Percentiles rank a stretch among this genome's conserved stretches.
phyloP scores from a whole-genome alignment of 2,113 vertebrate genomes.

The Mystacornis crossleyi region DNA sequence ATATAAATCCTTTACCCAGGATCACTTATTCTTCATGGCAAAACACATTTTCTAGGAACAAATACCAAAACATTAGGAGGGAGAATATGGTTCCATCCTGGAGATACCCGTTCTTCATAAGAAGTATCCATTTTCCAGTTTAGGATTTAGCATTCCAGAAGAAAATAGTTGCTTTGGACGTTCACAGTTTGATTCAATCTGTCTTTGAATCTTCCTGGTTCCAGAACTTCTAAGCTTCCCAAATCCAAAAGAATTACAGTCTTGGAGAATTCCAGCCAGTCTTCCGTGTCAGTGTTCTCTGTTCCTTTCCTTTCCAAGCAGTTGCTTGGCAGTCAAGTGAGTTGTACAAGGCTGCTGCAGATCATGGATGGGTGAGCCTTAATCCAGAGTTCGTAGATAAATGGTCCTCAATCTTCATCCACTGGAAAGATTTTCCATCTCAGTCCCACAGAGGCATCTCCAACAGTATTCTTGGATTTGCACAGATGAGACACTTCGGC shows the following conservation, averaged over 20 bases:
- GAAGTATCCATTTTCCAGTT: slow-evolving; percentile 57
- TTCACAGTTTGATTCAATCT: slow-evolving; percentile 46
- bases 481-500: background rate
- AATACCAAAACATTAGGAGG: slow-evolving; percentile 74
- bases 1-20: slow-evolving; percentile 90
- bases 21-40: slow-evolving; percentile 82
- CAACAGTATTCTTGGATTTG: slow-evolving; percentile 18
- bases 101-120: slow-evolving; percentile 66
- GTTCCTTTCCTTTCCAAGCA: slow-evolving; percentile 21
- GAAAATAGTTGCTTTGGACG: slow-evolving; percentile 18
- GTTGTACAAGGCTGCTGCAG: slow-evolving; percentile 11
- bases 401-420: slow-evolving; percentile 68
- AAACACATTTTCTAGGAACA: slow-evolving; percentile 77
- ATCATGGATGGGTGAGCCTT: background rate
- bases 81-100: slow-evolving; percentile 67
- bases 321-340: slow-evolving; percentile 47
- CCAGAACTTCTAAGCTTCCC: slow-evolving; percentile 63
- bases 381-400: slow-evolving; percentile 50
- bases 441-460: slow-evolving; percentile 58
- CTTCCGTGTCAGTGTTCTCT: slow-evolving; percentile 23
- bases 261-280: slow-evolving; percentile 46
- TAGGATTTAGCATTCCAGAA: slow-evolving; percentile 30
- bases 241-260: slow-evolving; percentile 60
- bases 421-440: slow-evolving; percentile 25
- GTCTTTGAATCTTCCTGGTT: slow-evolving; percentile 49